Conservation (phyloP, 2,797 vertebrate species). For the Pampus argenteus region DNA sequence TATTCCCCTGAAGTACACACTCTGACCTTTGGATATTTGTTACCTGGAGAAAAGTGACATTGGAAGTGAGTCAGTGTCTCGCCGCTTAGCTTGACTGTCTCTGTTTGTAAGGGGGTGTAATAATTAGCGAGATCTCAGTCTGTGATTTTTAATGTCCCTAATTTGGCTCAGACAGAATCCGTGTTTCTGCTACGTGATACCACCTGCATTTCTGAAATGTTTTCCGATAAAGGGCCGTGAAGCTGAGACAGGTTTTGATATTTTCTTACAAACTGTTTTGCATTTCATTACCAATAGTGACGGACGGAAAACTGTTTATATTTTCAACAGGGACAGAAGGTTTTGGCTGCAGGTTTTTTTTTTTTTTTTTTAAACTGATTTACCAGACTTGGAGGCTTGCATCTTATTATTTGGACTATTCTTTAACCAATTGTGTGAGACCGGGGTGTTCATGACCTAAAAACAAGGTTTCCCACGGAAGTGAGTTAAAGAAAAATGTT, state of each 20-base stretch:
- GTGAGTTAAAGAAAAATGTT: constrained; percentile 8
- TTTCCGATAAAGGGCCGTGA: constrained; percentile 56
- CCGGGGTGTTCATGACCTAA: constrained; percentile 76
- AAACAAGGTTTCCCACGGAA: constrained; percentile 70
- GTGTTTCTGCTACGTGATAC: constrained; percentile 80
- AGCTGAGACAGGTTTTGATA: constrained; percentile 55
- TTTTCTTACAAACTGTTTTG: constrained; percentile 76
- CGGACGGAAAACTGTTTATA: constrained; percentile 76
- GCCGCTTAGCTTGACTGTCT: constrained; percentile 69
- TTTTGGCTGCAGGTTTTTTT: constrained; percentile 84
- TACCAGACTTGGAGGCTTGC: constrained; percentile 81
- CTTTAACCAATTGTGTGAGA: constrained; percentile 87
- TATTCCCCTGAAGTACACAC: constrained; percentile 80
- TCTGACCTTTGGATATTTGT: constrained; percentile 90
- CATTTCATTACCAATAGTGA: constrained; percentile 81
- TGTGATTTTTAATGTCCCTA: constrained; percentile 79
- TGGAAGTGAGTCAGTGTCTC: constrained; percentile 78
- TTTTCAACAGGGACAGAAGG: constrained; percentile 80
- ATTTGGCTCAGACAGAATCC: constrained; percentile 80
- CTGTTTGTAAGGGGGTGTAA: constrained; percentile 82
- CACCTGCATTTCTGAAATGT: constrained; percentile 72
- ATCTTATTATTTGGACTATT: constrained; percentile 87
- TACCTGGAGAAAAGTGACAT: constrained; percentile 86
- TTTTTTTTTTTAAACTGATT: constrained; percentile 86
- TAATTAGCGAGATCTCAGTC: constrained; percentile 86